Evolutionary conservation across 2,888 invertebrate genomes (phyloP), one percentile per base, ranked within the genome.

Genomic region (Lasioglossum figueresi): DNA sequence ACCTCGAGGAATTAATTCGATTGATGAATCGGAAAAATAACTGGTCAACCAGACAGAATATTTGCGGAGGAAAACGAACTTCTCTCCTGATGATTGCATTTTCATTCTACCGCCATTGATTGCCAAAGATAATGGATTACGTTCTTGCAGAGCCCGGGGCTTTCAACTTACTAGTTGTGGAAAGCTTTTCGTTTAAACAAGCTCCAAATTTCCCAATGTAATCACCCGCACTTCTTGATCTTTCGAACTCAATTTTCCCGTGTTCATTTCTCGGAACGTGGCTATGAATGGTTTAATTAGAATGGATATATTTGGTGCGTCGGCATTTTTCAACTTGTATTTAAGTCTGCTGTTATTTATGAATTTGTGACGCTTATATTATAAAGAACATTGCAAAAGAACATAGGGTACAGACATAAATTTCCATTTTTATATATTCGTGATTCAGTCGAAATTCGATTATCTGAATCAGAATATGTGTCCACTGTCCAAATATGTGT

Each of bases 1-100:
- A 68, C 52, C 4, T 70, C 52, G 14, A 45, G 68, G 23, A 56
- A 83, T 70, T 83, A 84, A 84, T 83, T 52, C 72, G 63, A 82
- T 82, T 27, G 82, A 76, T 8, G 83, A 66, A 59, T 43, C 19
- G 77, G 40, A 73, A 72, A 68, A 84, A 76, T 34, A 72, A 68
- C 31, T 19, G 52, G 45, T 31, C 31, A 19, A 12, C 0, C 31
- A 8, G 16, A 48, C 27, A 27, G 76, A 77, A 76, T 70, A 45
- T 59, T 70, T 37, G 16, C 37, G 31, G 37, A 40, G 16, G 3
- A 48, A 23, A 52, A 52, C 52, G 23, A 23, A 52, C 52, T 52
- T 52, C 52, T 10, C 52, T 52, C 23, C 23, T 23, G 45, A 52
- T 14, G 70, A 23, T n/a, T 40, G 19, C 45, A 43, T n/a, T 16